A percentile compares a stretch with the other conserved stretches of the same genome.
Conservation (phyloP, 37 sponge, comb jelly and placozoan species). For the Beroe ovata region DNA sequence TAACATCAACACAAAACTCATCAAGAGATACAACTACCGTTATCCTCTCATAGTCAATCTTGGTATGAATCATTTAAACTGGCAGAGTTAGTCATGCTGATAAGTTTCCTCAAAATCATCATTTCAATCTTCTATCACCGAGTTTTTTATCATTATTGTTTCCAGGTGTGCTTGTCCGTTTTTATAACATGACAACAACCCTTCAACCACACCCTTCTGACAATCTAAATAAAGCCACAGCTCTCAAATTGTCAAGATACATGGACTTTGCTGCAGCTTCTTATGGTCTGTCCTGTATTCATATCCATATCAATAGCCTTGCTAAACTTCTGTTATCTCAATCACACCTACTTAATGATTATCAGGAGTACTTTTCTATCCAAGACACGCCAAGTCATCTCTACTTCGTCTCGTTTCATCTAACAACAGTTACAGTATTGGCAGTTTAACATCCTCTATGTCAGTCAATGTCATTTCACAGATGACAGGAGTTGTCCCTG, state of each 20-base stretch:
- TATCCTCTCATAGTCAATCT: conserved; percentile 64
- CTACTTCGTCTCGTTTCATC: not conserved
- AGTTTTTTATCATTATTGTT: too few species aligned
- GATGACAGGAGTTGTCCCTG: conserved; percentile 59
- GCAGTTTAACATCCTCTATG: not conserved
- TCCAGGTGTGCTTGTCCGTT: not conserved
- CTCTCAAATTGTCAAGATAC: conserved; percentile 15
- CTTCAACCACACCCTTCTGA: not conserved
- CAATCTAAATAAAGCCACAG: not conserved
- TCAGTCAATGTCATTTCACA: conserved; percentile 39
- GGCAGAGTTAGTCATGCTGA: too few species aligned
- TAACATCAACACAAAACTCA: conserved; percentile 53
- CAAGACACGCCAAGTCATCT: conserved; percentile 41
- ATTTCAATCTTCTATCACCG: too few species aligned
- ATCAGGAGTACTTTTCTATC: conserved; percentile 52
- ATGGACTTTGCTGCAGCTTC: conserved; percentile 68
- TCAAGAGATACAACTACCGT: conserved; percentile 20
- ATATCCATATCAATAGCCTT: too few species aligned
- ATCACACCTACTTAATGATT: too few species aligned
- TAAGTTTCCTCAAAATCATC: too few species aligned
- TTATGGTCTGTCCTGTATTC: conserved; percentile 12
- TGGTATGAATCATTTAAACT: too few species aligned
- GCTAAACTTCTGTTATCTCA: too few species aligned
- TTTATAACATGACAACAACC: not conserved
- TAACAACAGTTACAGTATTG: conserved; percentile 26